Evolutionary conservation across 2,888 invertebrate species (phyloP).

Genomic region (Drosophila silvestris): DNA sequence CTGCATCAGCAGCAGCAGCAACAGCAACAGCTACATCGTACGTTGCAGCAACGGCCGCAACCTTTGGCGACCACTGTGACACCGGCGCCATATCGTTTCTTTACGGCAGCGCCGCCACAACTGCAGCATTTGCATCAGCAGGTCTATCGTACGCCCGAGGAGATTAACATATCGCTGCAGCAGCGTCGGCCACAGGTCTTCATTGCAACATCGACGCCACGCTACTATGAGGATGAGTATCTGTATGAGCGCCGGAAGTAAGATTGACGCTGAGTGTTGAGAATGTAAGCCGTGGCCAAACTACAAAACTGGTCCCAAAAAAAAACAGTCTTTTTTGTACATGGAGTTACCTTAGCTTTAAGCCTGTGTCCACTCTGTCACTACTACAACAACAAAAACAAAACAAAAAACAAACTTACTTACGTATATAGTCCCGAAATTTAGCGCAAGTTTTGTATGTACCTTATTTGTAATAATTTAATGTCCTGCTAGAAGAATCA

Average conservation of each 20-base stretch:
- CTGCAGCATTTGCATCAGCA: constrained; percentile 86
- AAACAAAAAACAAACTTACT: constrained; percentile 16
- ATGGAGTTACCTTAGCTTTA: constrained; percentile 62
- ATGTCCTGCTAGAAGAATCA: constrained; percentile 81
- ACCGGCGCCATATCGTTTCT: constrained; percentile 84
- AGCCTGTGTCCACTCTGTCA: constrained; percentile 65
- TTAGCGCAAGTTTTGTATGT: constrained; percentile 77
- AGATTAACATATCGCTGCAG: constrained; percentile 93
- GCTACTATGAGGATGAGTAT: constrained; percentile 85
- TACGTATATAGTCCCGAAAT: constrained; percentile 65
- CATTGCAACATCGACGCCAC: constrained; percentile 84
- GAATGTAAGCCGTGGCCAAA: constrained; percentile 7
- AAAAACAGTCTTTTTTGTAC: constrained; percentile 71
- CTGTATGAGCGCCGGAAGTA: constrained; percentile 84
- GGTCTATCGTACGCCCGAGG: constrained; percentile 94
- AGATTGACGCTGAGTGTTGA: constrained; percentile 15
- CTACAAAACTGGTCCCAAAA: constrained; percentile 19
- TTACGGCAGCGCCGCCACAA: constrained; percentile 83
- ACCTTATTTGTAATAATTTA: constrained; percentile 80
- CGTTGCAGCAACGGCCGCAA: constrained; percentile 74
- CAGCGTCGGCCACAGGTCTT: constrained; percentile 90
- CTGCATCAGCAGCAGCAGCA: constrained; percentile 72
- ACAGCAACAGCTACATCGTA: constrained; percentile 68
- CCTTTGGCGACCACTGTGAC: constrained; percentile 83
- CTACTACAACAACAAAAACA: constrained; percentile 17